Evolutionary conservation across 1,140 invertebrate species (phyloP), one percentile per base, ranked within the genome.

Genomic region (Drosophila grimshawi): DNA sequence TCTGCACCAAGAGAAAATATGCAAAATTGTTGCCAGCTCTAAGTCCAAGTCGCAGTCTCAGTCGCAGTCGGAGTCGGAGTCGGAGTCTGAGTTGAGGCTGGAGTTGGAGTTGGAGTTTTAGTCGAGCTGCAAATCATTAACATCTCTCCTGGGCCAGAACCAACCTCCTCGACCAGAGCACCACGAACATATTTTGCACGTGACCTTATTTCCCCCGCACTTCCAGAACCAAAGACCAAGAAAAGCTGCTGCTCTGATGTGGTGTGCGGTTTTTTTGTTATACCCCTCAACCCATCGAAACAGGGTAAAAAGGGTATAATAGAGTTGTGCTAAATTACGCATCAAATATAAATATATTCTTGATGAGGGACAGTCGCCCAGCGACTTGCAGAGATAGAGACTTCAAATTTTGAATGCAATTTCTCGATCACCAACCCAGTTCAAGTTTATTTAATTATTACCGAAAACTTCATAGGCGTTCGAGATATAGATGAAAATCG

Each of bases 161-260:
- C 59, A 60, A 43, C 39, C 39, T n/a, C 39, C 76, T 46, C 66
- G 56, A 59, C 69, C 78, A 77, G n/a, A 80, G 80, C 85, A 89
- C 83, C 85, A 88, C 74, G 74, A 85, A 89, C 85, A 88, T 81
- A 90, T 85, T 88, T 88, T 88, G 85, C 85, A 88, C 85, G 85
- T 88, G 85, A 88, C 85, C 85, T 89, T 89, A 88, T 88, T 88
- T 89, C 85, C 85, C 83, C 85, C 85, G 81, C 85, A 88, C 85
- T 56, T 55, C 65, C 72, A 86, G 79, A 86, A 82, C 49, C 65
- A 61, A 60, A 73, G 56, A 51, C 65, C 65, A 45, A 62, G 69
- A 46, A 27, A 33, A 6, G 51, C 55, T 60, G 35, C 19, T 19
- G 19, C 19, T 19, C 19, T 19, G 19, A 19, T 19, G 19, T 19